Evolutionary conservation across 2,113 vertebrate species (phyloP), one percentile per base, ranked within the genome.

Genomic region (Noturus placidus): DNA sequence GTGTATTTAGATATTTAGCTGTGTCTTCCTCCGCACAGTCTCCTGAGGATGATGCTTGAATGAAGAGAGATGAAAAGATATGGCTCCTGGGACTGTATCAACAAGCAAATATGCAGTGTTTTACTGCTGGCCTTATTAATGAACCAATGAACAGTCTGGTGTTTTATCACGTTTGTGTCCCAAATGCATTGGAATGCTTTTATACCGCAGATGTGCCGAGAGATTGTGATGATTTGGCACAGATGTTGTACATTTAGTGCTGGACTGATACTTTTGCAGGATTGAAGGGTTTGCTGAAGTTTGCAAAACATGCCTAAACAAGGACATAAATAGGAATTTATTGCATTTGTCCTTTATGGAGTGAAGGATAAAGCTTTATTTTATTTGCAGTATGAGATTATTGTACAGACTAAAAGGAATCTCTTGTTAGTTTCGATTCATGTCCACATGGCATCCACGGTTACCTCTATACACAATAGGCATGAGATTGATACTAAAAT

Each of bases 71-170:
- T 84, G 72, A 33, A 76, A 10, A 25, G 90, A 93, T 91, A 89
- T 90, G 89, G 86, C 50, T 46, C 86, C 38, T 72, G 54, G 69
- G 81, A 76, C 88, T 77, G 90, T 91, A 88, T 72, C 56, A 90
- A 82, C 81, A 84, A 84, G 67, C 78, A 86, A 88, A 85, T 77
- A n/a, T 52, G 69, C 78, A 76, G 56, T 88, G 59, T 86, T 82
- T 89, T 85, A 33, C 25, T 30, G 19, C 79, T n/a, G 83, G 86
- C 67, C 74, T 78, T 38, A 22, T 87, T 86, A 57, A 91, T 91
- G 89, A 93, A 92, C 91, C 90, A 14, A 22, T 46, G 33, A n/a
- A 87, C 87, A 86, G 90, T 87, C 91, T 92, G 91, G 92, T 27
- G 87, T 91, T 90, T 93, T 86, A 82, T 83, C 90, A 88, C 89